Evolutionary conservation across 2,888 invertebrate genomes (phyloP), one percentile per base, ranked within the genome.

Genomic region (Xylocampa areola): DNA sequence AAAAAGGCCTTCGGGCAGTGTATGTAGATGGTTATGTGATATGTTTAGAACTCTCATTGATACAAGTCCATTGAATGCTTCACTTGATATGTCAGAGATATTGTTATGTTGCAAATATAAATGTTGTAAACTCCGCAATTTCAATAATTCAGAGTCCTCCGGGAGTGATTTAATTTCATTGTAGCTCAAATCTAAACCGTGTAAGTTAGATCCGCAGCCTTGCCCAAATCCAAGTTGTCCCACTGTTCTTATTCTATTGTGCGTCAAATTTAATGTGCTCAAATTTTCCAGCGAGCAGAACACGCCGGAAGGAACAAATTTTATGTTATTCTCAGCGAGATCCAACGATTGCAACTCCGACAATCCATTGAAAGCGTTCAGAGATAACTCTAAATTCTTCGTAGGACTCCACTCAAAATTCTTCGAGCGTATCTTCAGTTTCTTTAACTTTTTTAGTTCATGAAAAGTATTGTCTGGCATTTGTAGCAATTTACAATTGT

Each of bases 31-130:
- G 88, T 99, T 99, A 86, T 97, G 96, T 73, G 98, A 97, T 82
- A 98, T 94, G 94, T 98, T 98, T 45, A 99, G 90, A 30, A 97
- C 95, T 76, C 97, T 95, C 85, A 98, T 93, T 39, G 96, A 96
- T 30, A 96, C 95, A 44, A 98, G 94, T 35, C 97, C 97, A 60
- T 96, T 95, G 71, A 98, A 95, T 13, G 97, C 96, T 83, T 97
- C 96, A 76, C 96, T 95, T 60, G 96, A 96, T 79, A 98, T 95
- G 79, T 97, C 96, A 50, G 95, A 95, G 68, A 98, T 96, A 82
- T 97, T 96, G 86, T 98, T 98, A 85, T 97, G 96, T 87, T 97
- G 96, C 76, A 98, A 88, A 79, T 96, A 95, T 30, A 99, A 94
- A 78, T 96, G 96, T 77, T 97, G 96, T 41, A 98, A 92, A 59